Evolutionary conservation across 2,888 invertebrate genomes (phyloP).

Genomic region (Philhelius pedissequus): DNA sequence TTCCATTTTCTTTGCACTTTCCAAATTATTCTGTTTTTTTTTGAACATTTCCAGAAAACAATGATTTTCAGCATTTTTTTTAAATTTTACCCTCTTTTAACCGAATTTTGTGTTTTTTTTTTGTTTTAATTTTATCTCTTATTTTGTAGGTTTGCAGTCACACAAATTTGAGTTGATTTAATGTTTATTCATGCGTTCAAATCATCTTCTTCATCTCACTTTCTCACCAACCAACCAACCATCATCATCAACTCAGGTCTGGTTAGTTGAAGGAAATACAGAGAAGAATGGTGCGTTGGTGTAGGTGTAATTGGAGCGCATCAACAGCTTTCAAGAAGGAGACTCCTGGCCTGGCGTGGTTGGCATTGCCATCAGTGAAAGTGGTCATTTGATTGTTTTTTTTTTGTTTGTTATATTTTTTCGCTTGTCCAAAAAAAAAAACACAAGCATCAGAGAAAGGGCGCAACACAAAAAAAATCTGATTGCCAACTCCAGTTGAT

Average conservation of each 20-base stretch:
- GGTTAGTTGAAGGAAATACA: background rate
- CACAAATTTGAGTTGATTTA: slow-evolving; percentile 69
- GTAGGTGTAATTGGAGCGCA: slow-evolving; percentile 30
- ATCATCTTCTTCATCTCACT: slow-evolving; percentile 40
- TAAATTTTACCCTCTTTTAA: background rate
- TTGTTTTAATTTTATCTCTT: background rate
- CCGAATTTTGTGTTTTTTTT: background rate
- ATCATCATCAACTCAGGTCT: background rate
- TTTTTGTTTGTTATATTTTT: background rate
- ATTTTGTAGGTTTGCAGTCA: slow-evolving; percentile 25
- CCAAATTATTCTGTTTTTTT: background rate
- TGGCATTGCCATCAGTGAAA: slow-evolving; percentile 64
- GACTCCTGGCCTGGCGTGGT: too few relatives aligned
- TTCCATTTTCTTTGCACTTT: slow-evolving; percentile 43
- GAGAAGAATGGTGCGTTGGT: background rate
- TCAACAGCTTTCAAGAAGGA: slow-evolving; percentile 47
- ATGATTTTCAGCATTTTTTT: slow-evolving; percentile 43
- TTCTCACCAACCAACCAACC: too few relatives aligned
- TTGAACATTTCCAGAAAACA: slow-evolving; percentile 43
- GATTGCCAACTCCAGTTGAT: slow-evolving; percentile 50
- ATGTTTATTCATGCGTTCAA: slow-evolving; percentile 69
- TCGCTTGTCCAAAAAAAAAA: slow-evolving; percentile 36
- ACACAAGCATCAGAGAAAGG: background rate
- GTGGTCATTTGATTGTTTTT: slow-evolving; percentile 48
- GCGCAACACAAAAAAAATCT: slow-evolving; percentile 4